Evolutionary conservation across 1,140 invertebrate genomes (phyloP).

Genomic region (Conus betulinus): DNA sequence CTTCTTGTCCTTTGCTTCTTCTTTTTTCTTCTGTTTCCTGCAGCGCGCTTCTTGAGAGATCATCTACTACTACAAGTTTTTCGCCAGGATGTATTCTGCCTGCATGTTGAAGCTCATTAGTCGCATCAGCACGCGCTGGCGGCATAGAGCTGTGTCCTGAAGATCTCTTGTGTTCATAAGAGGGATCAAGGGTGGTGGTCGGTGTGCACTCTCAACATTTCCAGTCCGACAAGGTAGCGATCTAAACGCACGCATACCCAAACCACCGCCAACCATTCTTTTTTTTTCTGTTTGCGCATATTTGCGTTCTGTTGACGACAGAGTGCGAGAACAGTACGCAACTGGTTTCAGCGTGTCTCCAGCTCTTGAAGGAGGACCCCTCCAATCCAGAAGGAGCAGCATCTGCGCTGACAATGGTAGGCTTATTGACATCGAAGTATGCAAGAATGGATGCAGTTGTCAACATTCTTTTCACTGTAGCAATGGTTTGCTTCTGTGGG

Average conservation of each 20-base stretch:
- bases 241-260: slow-evolving; percentile 78
- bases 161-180: not conserved
- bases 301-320: slow-evolving; percentile 74
- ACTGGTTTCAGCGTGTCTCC: slow-evolving; percentile 55
- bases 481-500: slow-evolving; percentile 22
- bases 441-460: not conserved
- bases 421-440: slow-evolving; percentile 11
- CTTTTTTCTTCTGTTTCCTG: no score
- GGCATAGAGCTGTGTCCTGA: no score
- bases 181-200: slow-evolving; percentile 70
- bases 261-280: slow-evolving; percentile 75
- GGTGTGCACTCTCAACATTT: slow-evolving; percentile 55
- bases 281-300: slow-evolving; percentile 78
- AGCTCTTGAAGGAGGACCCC: slow-evolving; percentile 42
- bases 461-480: slow-evolving; percentile 41
- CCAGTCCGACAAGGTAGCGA: slow-evolving; percentile 75
- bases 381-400: slow-evolving; percentile 46
- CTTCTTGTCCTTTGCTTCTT: no score
- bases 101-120: no score
- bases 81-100: no score
- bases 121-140: no score
- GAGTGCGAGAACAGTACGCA: slow-evolving; percentile 74
- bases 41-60: no score
- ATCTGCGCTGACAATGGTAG: slow-evolving; percentile 52
- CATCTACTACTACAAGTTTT: no score